These are phyloP conservation scores for Drosophila ogumai DNA, from an alignment of 1,140 invertebrate genomes.

Conservation along the genomic window DNA sequence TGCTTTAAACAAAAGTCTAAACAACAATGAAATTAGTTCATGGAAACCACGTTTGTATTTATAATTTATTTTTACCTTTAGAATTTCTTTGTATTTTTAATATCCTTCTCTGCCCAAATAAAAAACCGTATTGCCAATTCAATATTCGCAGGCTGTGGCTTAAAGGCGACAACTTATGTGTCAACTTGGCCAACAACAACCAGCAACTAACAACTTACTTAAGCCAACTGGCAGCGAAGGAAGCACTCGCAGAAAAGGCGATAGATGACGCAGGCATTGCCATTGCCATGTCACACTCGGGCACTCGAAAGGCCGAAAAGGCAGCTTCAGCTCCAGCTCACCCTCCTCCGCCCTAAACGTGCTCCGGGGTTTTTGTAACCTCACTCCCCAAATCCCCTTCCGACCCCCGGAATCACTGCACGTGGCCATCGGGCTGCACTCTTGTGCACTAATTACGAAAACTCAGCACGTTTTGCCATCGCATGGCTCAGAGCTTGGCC, in stretches of 20 bases:
- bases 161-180: slow-evolving; percentile 78
- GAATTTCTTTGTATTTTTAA: background rate
- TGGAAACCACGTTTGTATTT: no score
- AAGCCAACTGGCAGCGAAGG: slow-evolving; percentile 51
- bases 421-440: slow-evolving; percentile 71
- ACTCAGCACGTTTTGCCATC: slow-evolving; percentile 77
- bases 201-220: slow-evolving; percentile 74
- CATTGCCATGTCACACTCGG: slow-evolving; percentile 69
- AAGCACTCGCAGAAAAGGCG: slow-evolving; percentile 27
- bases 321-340: slow-evolving; percentile 7
- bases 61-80: no score
- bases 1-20: background rate
- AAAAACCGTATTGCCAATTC: slow-evolving; percentile 18
- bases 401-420: slow-evolving; percentile 45
- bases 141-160: slow-evolving; percentile 39
- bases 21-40: no score
- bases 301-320: slow-evolving; percentile 74
- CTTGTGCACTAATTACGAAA: slow-evolving; percentile 80
- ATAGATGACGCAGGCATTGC: slow-evolving; percentile 44
- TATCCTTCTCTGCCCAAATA: background rate
- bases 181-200: slow-evolving; percentile 38
- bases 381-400: background rate
- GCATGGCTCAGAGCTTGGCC: slow-evolving; percentile 48
- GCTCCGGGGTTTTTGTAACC: slow-evolving; percentile 35
- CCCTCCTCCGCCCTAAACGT: slow-evolving; percentile 55